Evolutionary conservation across 1,140 invertebrate species (phyloP), one percentile per base, ranked within the genome.

Genomic region (Philopotamus ludificatus): DNA sequence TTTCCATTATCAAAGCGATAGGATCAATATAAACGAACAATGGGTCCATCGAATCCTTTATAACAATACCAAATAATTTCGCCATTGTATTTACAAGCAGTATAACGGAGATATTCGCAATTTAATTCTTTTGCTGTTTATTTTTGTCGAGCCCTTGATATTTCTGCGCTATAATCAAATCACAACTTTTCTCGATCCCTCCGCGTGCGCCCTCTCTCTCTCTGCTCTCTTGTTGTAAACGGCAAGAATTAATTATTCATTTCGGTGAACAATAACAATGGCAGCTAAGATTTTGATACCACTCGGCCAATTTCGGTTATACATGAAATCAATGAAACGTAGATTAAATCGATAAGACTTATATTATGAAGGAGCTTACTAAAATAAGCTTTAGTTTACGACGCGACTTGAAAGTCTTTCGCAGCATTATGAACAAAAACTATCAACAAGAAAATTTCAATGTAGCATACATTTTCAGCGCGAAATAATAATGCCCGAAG

Each of bases 61-160:
- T 34, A 34, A 8, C 8, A 39, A 47, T 47, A 15, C 44, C 10
- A 8, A 3, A 20, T 20, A 47, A 15, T 15, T 15, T 47, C 4
- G 10, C 44, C 18, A 47, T 47, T 47, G 44, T 47, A 20, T 47
- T 47, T 20, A 16, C 10, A 16, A 20, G 15, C 4, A 34, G 4
- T 12, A n/a, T 16, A 9, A 15, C 44, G 44, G 18, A 8, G n/a
- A 39, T 16, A 20, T 47, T 47, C 44, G 18, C 8, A 39, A 15
- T 47, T 16, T 47, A 47, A 20, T 47, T 47, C 44, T 47, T 47
- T n/a, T 47, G 18, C 18, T 47, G 44, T 47, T 47, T 47, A 47
- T 20, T 47, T 47, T 47, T 7, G 44, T 47, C 7, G 10, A 47
- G 10, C 44, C 4, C 18, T 15, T 47, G 44, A 12, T 20, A 15